A percentile compares a stretch with the other conserved stretches of the same genome.
Conservation (phyloP, 2,888 invertebrate genomes). For the Acanthosepion lycidas region DNA sequence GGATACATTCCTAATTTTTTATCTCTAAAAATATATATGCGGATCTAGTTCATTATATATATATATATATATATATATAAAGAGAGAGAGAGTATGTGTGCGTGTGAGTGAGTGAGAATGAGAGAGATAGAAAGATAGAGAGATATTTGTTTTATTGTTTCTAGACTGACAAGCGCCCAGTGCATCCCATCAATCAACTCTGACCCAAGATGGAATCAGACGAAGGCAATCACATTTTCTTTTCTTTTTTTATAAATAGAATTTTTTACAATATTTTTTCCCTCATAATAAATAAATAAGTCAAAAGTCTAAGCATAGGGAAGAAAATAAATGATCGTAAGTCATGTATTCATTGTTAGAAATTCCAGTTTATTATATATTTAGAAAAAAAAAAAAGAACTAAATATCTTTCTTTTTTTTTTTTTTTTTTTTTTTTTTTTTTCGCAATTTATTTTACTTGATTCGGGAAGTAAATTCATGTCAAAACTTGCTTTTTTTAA, state of each 20-base stretch:
- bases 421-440: not conserved
- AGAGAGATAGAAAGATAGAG: too few species aligned
- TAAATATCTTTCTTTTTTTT: not conserved
- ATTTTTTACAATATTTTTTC: not conserved
- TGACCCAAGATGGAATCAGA: not conserved
- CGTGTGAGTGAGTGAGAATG: too few species aligned
- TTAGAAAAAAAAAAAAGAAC: not conserved
- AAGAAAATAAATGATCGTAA: not conserved
- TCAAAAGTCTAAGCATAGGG: not conserved
- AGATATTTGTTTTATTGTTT: not conserved
- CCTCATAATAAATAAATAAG: not conserved
- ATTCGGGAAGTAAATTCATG: not conserved
- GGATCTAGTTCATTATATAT: too few species aligned
- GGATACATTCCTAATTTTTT: too few species aligned
- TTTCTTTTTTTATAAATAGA: not conserved
- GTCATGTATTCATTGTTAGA: not conserved
- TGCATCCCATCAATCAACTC: slow-evolving; percentile 17
- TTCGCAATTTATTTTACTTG: not conserved
- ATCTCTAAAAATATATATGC: too few species aligned
- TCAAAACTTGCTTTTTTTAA: not conserved
- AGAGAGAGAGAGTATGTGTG: too few species aligned
- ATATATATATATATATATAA: too few species aligned
- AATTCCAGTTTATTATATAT: not conserved
- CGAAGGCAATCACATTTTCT: not conserved
- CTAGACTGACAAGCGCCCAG: not conserved